Percentiles rank a stretch among this genome's conserved stretches.
These are phyloP conservation scores for Cherax destructor DNA, from an alignment of 1,140 invertebrate genomes.

Conservation along the genomic window DNA sequence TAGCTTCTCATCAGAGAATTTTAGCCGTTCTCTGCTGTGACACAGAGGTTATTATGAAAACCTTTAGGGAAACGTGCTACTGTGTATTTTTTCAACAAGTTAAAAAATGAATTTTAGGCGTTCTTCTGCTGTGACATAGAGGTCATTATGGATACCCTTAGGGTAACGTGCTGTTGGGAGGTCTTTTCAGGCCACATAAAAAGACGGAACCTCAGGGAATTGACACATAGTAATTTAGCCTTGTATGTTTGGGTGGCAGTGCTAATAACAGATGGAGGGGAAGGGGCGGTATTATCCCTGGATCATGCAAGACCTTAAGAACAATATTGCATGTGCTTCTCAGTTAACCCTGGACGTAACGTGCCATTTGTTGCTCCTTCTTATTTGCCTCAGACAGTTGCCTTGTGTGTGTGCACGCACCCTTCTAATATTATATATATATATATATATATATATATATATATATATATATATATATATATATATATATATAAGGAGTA, in stretches of 20 bases:
- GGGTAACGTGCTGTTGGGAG: not conserved
- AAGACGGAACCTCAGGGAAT: slow-evolving; percentile 24
- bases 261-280: slow-evolving; percentile 37
- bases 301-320: slow-evolving; percentile 36
- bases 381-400: not conserved
- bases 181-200: slow-evolving; percentile 1
- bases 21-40: not conserved
- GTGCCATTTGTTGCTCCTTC: slow-evolving; percentile 7
- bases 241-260: slow-evolving; percentile 32
- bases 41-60: slow-evolving; percentile 2
- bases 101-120: not conserved
- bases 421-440: not conserved
- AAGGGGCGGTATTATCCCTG: slow-evolving; percentile 17
- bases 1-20: not conserved
- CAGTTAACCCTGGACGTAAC: slow-evolving; percentile 9
- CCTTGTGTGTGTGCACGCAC: not conserved
- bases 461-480: slow-evolving; percentile 34
- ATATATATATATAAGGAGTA: slow-evolving; percentile 15
- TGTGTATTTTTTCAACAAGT: not conserved
- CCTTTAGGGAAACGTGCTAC: not conserved
- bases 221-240: slow-evolving; percentile 42
- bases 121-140: not conserved
- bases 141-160: not conserved
- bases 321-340: slow-evolving; percentile 15
- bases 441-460: slow-evolving; percentile 15